Base-by-base conservation (phyloP, 2,113 vertebrate species). In the Aspidoscelis tigris region DNA sequence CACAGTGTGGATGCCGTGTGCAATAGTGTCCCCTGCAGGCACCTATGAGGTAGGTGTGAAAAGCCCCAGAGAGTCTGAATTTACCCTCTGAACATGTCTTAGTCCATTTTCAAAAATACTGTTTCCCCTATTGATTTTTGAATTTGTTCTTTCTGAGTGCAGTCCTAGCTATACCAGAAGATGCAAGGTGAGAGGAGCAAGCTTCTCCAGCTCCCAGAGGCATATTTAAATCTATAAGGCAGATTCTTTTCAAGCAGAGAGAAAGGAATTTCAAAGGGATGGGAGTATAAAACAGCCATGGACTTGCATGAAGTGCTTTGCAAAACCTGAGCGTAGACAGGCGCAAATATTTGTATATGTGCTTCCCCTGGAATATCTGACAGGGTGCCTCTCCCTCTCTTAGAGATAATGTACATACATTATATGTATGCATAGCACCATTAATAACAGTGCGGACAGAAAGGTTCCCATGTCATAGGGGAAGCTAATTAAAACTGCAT, bases 1-100 rank as follows among this genome's bases (percentile, higher is more conserved):
- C 33, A 33, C 33, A 33, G 33, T 33, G 33, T 33, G 33, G 33
- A 33, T 33, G 33, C 33, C 1, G 33, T 33, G 33, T 33, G 33
- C 33, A 33, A 33, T 33, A 33, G 33, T 33, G 33, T 33, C 33
- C 33, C 33, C 33, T 33, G 33, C 33, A 33, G 33, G 33, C 33
- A 33, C 33, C 33, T 33, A 33, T 33, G 33, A 33, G 33, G 33
- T 33, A 33, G 33, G 33, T 33, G 33, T 33, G 33, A 33, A 33
- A 33, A 33, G 33, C 33, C 33, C 33, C 33, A 50, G 47, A 50
- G 47, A 80, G 72, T 82, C 0, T 87, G 87, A 86, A 78, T 86
- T 87, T 81, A 70, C 85, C 2, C 20, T 26, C 20, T 82, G 78
- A 88, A 64, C 81, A 76, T 69, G 82, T 90, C 0, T 0, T 78